Conservation (phyloP, 2,113 vertebrate species). For the Scomber japonicus region DNA sequence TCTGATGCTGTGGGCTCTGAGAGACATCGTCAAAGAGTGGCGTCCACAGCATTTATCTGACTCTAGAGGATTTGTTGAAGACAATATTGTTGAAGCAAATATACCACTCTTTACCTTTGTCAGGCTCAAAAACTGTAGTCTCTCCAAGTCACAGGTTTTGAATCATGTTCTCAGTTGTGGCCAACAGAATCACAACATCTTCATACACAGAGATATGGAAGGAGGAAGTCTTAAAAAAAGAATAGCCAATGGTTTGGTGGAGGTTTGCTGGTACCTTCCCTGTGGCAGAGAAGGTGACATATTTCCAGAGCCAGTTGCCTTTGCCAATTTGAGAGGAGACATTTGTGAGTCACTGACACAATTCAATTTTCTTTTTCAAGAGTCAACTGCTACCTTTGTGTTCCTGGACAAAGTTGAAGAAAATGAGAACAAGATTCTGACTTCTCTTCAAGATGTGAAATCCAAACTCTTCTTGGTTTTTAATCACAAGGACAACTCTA, state of each 20-base stretch:
- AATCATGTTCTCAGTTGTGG: too few relatives aligned
- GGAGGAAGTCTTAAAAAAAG: slow-evolving; percentile 38
- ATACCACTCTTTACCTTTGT: slow-evolving; percentile 46
- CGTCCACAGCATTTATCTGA: slow-evolving; percentile 39
- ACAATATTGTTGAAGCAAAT: slow-evolving; percentile 59
- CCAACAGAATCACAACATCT: too few relatives aligned
- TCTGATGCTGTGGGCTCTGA: slow-evolving; percentile 78
- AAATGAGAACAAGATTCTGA: too few relatives aligned
- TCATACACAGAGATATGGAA: too few relatives aligned
- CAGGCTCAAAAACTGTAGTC: too few relatives aligned
- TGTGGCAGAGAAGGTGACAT: slow-evolving; percentile 44
- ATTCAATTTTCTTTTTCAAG: too few relatives aligned
- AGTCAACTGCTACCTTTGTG: too few relatives aligned
- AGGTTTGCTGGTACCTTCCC: slow-evolving; percentile 83
- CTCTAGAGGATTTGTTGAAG: slow-evolving; percentile 58
- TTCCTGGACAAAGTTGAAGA: too few relatives aligned
- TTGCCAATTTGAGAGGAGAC: too few relatives aligned
- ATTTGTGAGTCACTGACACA: too few relatives aligned
- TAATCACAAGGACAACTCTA: background rate
- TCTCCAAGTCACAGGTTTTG: too few relatives aligned
- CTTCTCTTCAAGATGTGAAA: too few relatives aligned
- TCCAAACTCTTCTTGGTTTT: slow-evolving; percentile 62
- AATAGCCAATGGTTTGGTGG: slow-evolving; percentile 82
- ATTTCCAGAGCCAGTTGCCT: slow-evolving; percentile 65
- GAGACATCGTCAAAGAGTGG: slow-evolving; percentile 49